Conservation (phyloP, 1,140 invertebrate species). For the Orussus abietinus region DNA sequence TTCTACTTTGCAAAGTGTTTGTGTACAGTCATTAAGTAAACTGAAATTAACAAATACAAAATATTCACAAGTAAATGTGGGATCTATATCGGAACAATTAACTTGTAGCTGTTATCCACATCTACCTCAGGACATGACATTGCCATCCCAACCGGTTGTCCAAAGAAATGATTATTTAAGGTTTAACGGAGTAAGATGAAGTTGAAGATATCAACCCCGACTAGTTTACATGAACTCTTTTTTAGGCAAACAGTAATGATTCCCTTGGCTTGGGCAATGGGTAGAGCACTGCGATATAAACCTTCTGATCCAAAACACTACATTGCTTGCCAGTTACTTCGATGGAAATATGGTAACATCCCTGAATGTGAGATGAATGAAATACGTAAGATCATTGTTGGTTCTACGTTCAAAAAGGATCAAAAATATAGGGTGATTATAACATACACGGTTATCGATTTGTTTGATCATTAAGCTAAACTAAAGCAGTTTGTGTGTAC, state of each 20-base stretch:
- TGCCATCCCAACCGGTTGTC: background rate
- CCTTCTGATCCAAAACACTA: constrained; percentile 27
- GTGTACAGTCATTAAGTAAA: too few relatives aligned
- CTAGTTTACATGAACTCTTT: too few relatives aligned
- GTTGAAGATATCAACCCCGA: too few relatives aligned
- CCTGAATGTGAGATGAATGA: background rate
- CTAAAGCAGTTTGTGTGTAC: too few relatives aligned
- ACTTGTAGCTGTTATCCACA: background rate
- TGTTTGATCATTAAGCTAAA: too few relatives aligned
- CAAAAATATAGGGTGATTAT: constrained; percentile 3
- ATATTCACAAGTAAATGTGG: too few relatives aligned
- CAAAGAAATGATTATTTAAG: constrained; percentile 26
- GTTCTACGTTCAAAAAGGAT: constrained; percentile 1
- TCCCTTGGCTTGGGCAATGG: constrained; percentile 30
- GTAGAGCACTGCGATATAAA: constrained; percentile 18
- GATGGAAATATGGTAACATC: constrained; percentile 23
- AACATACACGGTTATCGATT: too few relatives aligned
- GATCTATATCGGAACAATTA: background rate
- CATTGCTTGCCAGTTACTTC: constrained; percentile 23
- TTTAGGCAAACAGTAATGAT: constrained; percentile 27
- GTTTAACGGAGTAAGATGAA: too few relatives aligned
- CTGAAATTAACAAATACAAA: too few relatives aligned
- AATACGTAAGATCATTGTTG: background rate
- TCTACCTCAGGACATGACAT: background rate
- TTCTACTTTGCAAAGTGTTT: too few relatives aligned